phyloP scores from a whole-genome alignment of 2,888 invertebrate species.

The Onthophagus sagittarius region DNA sequence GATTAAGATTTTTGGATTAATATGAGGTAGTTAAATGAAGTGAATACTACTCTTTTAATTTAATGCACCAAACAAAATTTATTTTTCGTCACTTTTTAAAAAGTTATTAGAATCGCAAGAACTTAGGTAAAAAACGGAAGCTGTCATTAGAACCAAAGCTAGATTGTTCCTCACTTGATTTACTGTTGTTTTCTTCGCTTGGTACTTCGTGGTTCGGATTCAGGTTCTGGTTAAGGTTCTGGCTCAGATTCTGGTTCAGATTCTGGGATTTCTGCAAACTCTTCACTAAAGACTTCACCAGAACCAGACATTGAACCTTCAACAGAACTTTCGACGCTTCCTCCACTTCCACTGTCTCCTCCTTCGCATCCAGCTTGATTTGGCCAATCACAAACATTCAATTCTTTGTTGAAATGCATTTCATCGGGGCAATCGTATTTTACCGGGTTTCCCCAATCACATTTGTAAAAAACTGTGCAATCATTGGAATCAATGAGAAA shows the following conservation, averaged over 20 bases:
- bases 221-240: neutral
- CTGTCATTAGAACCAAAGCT: too few relatives aligned
- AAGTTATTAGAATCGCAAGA: too few relatives aligned
- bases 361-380: slow-evolving; percentile 7
- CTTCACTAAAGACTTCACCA: neutral
- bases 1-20: too few relatives aligned
- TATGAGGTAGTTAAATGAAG: too few relatives aligned
- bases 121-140: too few relatives aligned
- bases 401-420: slow-evolving; percentile 14
- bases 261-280: neutral
- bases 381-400: slow-evolving; percentile 18
- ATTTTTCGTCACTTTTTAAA: too few relatives aligned
- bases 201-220: neutral
- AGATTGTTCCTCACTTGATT: too few relatives aligned
- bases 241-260: neutral
- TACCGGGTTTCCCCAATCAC: slow-evolving; percentile 21
- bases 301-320: neutral
- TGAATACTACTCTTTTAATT: too few relatives aligned
- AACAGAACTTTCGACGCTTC: neutral
- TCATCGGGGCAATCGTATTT: slow-evolving; percentile 20
- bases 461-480: slow-evolving; percentile 20
- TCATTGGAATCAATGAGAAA: slow-evolving; percentile 19
- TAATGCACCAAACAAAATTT: too few relatives aligned
- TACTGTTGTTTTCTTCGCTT: too few relatives aligned
- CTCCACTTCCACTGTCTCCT: neutral